Conservation (phyloP, 2,113 vertebrate genomes). For the Benitochromis conjunctus region DNA sequence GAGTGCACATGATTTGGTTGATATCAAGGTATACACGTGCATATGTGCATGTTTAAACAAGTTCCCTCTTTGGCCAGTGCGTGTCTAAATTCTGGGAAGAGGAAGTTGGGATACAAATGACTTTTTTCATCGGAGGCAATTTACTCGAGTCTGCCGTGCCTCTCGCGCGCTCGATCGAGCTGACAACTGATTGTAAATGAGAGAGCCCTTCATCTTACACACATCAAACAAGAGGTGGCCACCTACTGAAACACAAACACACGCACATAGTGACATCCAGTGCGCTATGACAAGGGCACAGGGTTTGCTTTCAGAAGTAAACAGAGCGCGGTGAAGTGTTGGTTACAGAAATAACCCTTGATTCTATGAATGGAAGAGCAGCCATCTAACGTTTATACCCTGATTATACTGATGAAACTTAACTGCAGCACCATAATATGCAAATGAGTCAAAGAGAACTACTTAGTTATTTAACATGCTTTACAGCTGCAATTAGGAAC, state of each 20-base stretch:
- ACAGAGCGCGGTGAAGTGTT: neutral
- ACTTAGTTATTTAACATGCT: neutral
- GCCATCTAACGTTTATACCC: neutral
- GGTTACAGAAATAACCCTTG: neutral
- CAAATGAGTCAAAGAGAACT: neutral
- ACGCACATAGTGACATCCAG: neutral
- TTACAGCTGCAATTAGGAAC: neutral
- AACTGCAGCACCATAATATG: neutral
- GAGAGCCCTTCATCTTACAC: constrained; percentile 10
- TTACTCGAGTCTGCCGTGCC: constrained; percentile 23
- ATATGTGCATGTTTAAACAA: neutral
- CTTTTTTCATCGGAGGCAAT: constrained; percentile 42
- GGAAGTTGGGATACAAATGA: constrained; percentile 31
- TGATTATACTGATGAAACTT: neutral
- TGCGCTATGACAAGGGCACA: neutral
- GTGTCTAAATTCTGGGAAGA: neutral
- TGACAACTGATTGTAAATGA: constrained; percentile 22
- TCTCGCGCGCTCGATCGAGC: neutral
- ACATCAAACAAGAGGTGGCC: neutral
- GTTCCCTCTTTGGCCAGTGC: neutral
- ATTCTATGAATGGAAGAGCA: neutral
- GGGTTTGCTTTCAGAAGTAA: neutral
- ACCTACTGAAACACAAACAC: neutral
- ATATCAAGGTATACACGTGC: neutral
- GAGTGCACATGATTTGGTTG: neutral